Base-by-base conservation (phyloP, 2,888 invertebrate genomes). In the Eupsilia transversa region DNA sequence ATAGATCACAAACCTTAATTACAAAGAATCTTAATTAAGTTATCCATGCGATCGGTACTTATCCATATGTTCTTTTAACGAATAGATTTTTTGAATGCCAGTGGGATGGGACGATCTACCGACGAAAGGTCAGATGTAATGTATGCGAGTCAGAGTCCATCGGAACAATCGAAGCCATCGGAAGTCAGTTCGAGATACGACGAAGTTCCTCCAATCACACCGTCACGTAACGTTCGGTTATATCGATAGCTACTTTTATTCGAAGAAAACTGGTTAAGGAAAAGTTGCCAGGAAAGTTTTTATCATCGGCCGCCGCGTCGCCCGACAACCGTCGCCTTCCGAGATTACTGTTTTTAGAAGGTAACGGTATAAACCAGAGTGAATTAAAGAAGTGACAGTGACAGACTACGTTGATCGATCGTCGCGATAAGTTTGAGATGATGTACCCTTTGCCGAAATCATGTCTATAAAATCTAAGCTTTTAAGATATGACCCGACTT, bases 161-260 rank as follows among this genome's bases (percentile, higher is more conserved):
- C 86, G 77, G 89, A 90, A 92, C 92, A 92, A 91, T 91, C 89
- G 89, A 83, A 89, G 86, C 88, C 87, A 87, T 90, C 88, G 91
- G 89, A 90, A 92, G 89, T 90, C 84, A 77, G 88, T 89, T 85
- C 85, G 72, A 85, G 85, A 85, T 86, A 89, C 85, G 90, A 91
- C 89, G 90, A 88, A 87, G 86, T 85, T 81, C 80, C 76, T 76
- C 63, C 74, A 67, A 61, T 91, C 85, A 92, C 90, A 92, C 93
- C 88, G 88, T 82, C 79, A 69, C 76, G 86, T 88, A 86, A 82
- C 79, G 66, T 68, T 81, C 76, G 38, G 71, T 63, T 75, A 71
- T 79, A 80, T 83, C 69, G 63, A 73, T 69, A 80, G 77, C 73
- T 74, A 70, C 66, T 73, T 86, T 73, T 63, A 35, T 74, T 73